These are phyloP conservation scores for Rhopalosiphum nymphaeae DNA, from an alignment of 2,888 invertebrate species.

Conservation along the genomic window DNA sequence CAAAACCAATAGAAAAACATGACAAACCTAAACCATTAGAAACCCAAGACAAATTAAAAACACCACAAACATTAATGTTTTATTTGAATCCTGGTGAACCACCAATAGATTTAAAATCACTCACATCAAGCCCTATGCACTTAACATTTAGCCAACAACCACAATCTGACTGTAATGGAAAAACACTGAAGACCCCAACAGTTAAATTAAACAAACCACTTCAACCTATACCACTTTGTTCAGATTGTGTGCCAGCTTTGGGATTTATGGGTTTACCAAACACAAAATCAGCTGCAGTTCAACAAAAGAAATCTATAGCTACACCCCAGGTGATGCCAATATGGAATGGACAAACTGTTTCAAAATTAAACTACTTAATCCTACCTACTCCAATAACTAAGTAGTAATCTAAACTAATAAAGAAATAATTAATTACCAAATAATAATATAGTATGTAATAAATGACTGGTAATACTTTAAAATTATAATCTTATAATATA, in stretches of 20 bases:
- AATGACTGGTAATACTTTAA: not conserved
- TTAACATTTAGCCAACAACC: slow-evolving; percentile 29
- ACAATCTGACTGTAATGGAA: slow-evolving; percentile 11
- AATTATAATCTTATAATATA: slow-evolving; percentile 34
- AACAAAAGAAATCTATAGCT: slow-evolving; percentile 49
- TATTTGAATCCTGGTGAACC: slow-evolving; percentile 49
- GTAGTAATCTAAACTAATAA: slow-evolving; percentile 25
- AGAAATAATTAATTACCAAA: not conserved
- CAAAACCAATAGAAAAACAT: slow-evolving; percentile 48
- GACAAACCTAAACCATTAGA: slow-evolving; percentile 43
- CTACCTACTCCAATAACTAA: slow-evolving; percentile 58
- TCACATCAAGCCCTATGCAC: slow-evolving; percentile 31
- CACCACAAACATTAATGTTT: slow-evolving; percentile 50
- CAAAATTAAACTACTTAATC: slow-evolving; percentile 57
- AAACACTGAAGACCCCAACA: slow-evolving; percentile 1
- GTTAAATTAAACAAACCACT: slow-evolving; percentile 33
- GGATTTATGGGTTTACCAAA: slow-evolving; percentile 46
- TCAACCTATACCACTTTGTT: slow-evolving; percentile 61
- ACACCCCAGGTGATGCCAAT: slow-evolving; percentile 52
- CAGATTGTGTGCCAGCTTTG: slow-evolving; percentile 55
- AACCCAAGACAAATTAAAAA: slow-evolving; percentile 49
- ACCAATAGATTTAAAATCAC: slow-evolving; percentile 45
- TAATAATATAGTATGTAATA: not conserved
- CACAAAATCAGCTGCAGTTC: slow-evolving; percentile 21
- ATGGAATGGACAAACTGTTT: slow-evolving; percentile 52